Evolutionary conservation across 2,888 invertebrate genomes (phyloP), one percentile per base, ranked within the genome.

Genomic region (Zeuzera pyrina): DNA sequence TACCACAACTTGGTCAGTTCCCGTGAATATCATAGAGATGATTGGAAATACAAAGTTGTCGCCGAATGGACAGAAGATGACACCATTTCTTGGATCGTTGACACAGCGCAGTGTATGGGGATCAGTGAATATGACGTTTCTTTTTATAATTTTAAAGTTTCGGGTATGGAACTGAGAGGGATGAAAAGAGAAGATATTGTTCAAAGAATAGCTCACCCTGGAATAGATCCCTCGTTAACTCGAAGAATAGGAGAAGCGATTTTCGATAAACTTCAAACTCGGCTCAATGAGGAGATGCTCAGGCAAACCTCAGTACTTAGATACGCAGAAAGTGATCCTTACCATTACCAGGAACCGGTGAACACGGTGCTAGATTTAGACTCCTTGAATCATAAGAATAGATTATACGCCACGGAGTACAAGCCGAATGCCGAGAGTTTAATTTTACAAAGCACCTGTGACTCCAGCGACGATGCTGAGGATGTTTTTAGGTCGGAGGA

Each of bases 1-100:
- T 83, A 83, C 62, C 77, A 77, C 60, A 74, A 60, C 47, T 63
- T 83, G 38, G 65, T 76, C 47, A 66, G 50, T 52, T 57, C 64
- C 42, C 57, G 73, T 29, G 73, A 73, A 41, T 68, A 68, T 49
- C 61, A 58, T 37, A 57, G 67, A 16, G 78, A 78, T 15, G 84
- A 83, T 25, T 88, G 87, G 87, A 73, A 72, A 37, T 69, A 67
- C 48, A 87, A 87, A 49, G 67, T 73, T 26, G 66, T 87, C 19
- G 57, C 60, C 38, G 71, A 83, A 10, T 88, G 88, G 88, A 83
- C 59, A 41, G 79, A 83, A 34, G 81, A 83, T 8, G 88, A 88
- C 52, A 84, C 87, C 23, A 69, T 84, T 33, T 76, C 84, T 38
- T 88, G 88, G 88, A 52, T 85, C 34, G 56, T 76, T 33, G 77